phyloP scores from a whole-genome alignment of 2,113 vertebrate species.

The Heterochromis multidens region DNA sequence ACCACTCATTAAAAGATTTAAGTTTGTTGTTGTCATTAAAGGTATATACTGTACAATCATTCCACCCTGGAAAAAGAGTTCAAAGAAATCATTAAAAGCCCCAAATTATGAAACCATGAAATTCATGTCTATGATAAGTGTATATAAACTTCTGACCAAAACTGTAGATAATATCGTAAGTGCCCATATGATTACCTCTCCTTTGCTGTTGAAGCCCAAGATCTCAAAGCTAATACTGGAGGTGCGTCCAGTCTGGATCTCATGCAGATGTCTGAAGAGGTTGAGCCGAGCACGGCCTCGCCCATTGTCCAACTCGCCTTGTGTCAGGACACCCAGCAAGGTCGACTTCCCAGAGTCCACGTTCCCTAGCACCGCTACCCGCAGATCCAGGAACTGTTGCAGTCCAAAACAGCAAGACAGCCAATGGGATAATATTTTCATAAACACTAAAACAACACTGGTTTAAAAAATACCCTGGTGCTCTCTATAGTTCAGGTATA shows the following conservation, averaged over 20 bases:
- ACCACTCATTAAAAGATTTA: background rate
- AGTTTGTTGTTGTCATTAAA: background rate
- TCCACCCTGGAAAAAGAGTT: background rate
- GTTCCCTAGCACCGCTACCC: constrained; percentile 94
- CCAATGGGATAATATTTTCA: background rate
- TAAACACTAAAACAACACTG: background rate
- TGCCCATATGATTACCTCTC: constrained; percentile 80
- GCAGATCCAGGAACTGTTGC: constrained; percentile 89
- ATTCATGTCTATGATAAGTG: background rate
- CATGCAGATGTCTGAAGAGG: constrained; percentile 95
- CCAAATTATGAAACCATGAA: background rate
- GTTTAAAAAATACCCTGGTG: background rate
- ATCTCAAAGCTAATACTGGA: constrained; percentile 99
- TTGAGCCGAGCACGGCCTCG: constrained; percentile 92
- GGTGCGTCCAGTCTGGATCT: constrained; percentile 94
- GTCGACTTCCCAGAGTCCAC: constrained; percentile 97
- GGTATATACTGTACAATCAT: background rate
- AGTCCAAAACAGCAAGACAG: background rate
- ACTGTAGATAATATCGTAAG: background rate
- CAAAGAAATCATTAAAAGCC: background rate
- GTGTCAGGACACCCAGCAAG: constrained; percentile 90
- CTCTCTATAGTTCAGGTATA: background rate
- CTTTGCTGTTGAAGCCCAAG: constrained; percentile 97
- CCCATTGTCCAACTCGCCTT: constrained; percentile 95
- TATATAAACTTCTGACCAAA: background rate